Evolutionary conservation across 2,797 vertebrate species (phyloP).

Genomic region (Clarias pachynema): DNA sequence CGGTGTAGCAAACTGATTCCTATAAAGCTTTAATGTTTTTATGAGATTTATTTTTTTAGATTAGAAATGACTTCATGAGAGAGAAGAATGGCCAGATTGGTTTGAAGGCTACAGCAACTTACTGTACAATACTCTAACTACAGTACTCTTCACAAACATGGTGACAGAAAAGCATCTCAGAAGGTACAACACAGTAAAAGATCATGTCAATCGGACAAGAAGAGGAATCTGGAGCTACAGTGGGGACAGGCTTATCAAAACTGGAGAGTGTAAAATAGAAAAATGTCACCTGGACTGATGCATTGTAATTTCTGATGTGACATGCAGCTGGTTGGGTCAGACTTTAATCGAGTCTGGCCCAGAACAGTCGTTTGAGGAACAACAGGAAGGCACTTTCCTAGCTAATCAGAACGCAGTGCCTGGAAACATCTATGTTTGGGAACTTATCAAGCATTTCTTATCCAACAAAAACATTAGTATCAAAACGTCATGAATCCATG

Average conservation of each 20-base stretch:
- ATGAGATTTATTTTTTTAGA: not conserved
- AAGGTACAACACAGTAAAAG: not conserved
- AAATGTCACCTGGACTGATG: not conserved
- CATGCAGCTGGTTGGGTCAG: not conserved
- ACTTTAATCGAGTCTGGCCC: not conserved
- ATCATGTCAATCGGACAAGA: not conserved
- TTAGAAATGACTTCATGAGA: not conserved
- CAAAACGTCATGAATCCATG: not conserved
- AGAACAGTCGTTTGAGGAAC: too few species aligned
- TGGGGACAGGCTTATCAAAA: not conserved
- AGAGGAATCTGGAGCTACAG: not conserved
- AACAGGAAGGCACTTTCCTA: too few species aligned
- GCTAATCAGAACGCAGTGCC: too few species aligned
- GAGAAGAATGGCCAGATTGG: not conserved
- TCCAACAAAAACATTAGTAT: too few species aligned
- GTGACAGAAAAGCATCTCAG: not conserved
- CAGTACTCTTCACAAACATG: not conserved
- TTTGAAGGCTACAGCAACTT: not conserved
- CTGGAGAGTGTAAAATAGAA: not conserved
- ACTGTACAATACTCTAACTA: too few species aligned
- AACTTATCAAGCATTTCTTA: too few species aligned
- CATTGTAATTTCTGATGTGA: not conserved
- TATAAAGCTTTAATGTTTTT: constrained; percentile 3
- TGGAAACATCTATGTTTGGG: too few species aligned
- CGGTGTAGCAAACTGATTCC: not conserved